Conservation (phyloP, 2,888 invertebrate genomes). For the Pyrocoelia pectoralis region DNA sequence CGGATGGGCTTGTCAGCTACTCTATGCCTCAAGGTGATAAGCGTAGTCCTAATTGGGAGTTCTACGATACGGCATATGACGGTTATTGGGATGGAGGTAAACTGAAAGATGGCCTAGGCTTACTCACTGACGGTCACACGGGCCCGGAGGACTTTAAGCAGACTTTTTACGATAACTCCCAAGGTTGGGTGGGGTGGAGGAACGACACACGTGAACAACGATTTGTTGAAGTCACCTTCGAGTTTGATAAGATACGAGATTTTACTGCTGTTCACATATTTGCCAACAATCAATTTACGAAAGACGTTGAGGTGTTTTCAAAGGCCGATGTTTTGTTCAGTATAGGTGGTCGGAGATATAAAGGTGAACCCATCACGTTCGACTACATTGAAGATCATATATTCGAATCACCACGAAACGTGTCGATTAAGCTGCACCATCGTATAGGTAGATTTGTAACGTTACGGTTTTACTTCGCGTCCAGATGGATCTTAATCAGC, state of each 20-base stretch:
- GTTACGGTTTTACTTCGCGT: conserved; percentile 78
- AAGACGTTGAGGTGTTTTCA: conserved; percentile 86
- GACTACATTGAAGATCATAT: conserved; percentile 77
- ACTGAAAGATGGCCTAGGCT: conserved; percentile 81
- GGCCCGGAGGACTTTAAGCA: conserved; percentile 79
- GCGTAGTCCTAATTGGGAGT: conserved; percentile 79
- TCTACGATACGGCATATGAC: conserved; percentile 87
- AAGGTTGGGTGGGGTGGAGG: conserved; percentile 93
- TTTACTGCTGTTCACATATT: conserved; percentile 84
- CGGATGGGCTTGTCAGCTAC: conserved; percentile 85
- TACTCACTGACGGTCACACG: conserved; percentile 82
- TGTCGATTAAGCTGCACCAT: conserved; percentile 82
- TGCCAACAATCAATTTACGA: conserved; percentile 86
- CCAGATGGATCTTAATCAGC: conserved; percentile 89
- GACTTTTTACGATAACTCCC: conserved; percentile 66
- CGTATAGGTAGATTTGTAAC: conserved; percentile 84
- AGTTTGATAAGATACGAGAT: conserved; percentile 88
- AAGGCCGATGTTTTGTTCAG: conserved; percentile 82
- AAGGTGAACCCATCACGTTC: conserved; percentile 78
- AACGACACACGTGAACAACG: conserved; percentile 73
- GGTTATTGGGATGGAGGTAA: conserved; percentile 81
- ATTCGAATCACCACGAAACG: conserved; percentile 82
- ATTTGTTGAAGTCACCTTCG: conserved; percentile 76
- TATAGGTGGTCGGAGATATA: conserved; percentile 80
- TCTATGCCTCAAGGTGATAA: conserved; percentile 89